phyloP scores from a whole-genome alignment of 2,888 invertebrate species.

The Tenthredo amoena region DNA sequence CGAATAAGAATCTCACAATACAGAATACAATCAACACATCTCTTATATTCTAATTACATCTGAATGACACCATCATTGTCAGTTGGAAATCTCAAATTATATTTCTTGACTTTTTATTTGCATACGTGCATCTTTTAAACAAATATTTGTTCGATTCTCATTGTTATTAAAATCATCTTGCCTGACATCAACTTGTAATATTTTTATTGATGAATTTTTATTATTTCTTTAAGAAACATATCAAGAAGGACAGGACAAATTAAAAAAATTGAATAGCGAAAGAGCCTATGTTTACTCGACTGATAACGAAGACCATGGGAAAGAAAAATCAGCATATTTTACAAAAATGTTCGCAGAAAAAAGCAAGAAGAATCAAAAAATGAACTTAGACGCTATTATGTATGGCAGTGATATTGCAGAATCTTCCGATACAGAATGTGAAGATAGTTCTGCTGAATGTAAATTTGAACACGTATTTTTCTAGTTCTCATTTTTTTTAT shows the following conservation, averaged over 20 bases:
- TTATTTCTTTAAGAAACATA: background rate
- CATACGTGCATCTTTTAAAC: background rate
- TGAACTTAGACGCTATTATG: background rate
- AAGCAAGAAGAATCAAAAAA: background rate
- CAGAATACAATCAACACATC: background rate
- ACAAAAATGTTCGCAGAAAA: constrained; percentile 1
- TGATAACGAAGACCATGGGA: background rate
- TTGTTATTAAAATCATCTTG: background rate
- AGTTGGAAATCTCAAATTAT: background rate
- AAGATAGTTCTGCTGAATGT: background rate
- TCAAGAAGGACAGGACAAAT: constrained; percentile 2
- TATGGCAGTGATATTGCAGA: background rate
- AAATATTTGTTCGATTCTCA: background rate
- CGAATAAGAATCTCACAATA: background rate
- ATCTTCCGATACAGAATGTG: background rate
- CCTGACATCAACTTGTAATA: background rate
- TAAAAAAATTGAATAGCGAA: background rate
- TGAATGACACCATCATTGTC: background rate
- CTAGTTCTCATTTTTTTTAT: background rate
- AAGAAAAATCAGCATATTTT: background rate
- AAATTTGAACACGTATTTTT: constrained; percentile 3
- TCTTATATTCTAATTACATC: background rate
- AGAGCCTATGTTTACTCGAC: constrained; percentile 12
- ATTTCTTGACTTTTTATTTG: background rate
- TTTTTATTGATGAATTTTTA: background rate